Conservation (phyloP, 1,140 invertebrate species). For the Pseudomyrmex gracilis region DNA sequence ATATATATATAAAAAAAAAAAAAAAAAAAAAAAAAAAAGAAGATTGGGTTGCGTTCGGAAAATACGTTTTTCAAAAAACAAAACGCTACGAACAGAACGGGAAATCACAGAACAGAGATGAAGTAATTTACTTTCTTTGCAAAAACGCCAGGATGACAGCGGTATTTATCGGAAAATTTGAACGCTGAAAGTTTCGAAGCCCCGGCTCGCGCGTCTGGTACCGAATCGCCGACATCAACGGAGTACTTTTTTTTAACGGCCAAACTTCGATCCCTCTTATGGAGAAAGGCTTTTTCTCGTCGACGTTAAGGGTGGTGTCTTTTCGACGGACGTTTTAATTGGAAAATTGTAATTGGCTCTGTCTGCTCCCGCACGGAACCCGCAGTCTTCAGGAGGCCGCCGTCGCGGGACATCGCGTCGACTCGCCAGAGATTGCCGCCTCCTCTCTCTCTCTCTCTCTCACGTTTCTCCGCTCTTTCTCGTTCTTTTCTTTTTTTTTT, state of each 20-base stretch:
- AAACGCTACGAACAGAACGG: neutral
- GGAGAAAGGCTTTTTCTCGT: conserved; percentile 43
- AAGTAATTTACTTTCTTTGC: neutral
- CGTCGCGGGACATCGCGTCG: conserved; percentile 53
- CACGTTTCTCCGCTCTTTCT: conserved; percentile 21
- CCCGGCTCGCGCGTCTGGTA: neutral
- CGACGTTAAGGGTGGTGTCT: conserved; percentile 55
- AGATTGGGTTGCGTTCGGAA: no score
- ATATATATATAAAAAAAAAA: no score
- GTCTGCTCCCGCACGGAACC: conserved; percentile 56
- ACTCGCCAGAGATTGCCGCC: conserved; percentile 53
- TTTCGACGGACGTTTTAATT: conserved; percentile 75
- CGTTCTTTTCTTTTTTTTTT: conserved; percentile 10
- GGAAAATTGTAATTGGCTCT: conserved; percentile 78
- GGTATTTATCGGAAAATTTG: conserved; percentile 2
- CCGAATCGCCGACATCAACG: neutral
- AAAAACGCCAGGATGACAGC: neutral
- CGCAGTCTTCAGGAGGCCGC: conserved; percentile 40
- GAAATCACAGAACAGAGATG: no score
- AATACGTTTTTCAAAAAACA: neutral
- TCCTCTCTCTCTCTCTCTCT: no score
- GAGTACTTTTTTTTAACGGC: conserved; percentile 18
- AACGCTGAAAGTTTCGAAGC: conserved; percentile 28
- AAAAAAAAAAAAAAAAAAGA: no score
- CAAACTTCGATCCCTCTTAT: conserved; percentile 57